Evolutionary conservation across 2,888 invertebrate species (phyloP), one percentile per base, ranked within the genome.

Genomic region (Aricia artaxerxes): DNA sequence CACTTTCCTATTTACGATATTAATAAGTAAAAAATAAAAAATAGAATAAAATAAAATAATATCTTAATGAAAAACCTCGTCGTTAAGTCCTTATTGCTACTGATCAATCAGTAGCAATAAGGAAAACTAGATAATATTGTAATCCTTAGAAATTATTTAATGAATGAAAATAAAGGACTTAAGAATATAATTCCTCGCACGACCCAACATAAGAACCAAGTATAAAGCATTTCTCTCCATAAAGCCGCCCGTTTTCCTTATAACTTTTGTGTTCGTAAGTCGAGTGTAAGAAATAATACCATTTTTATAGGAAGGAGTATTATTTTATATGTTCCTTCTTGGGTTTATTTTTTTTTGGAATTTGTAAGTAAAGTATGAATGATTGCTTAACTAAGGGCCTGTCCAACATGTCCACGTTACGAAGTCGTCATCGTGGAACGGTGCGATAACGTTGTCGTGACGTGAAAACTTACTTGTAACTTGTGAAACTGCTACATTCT

Each of bases 241-340:
- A 76, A 76, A 76, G 35, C 3, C 53, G 53, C 4, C 76, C 76
- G 49, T 76, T 76, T 76, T 57, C 76, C 76, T 76, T 57, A 49
- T 76, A 76, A 76, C 76, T 53, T 76, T 76, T 76, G 76, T 57
- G 35, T 57, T 76, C 76, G 57, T 35, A 76, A 76, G 76, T 76
- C 57, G 57, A 76, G 76, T 57, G 76, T 76, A 76, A 76, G 57
- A 76, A 57, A 76, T 75, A 44, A 75, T 57, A 16, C 35, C 16
- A 75, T 35, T 31, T 49, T 49, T 75, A 53, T 75, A 49, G 11
- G 24, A 49, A 53, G 49, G 24, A 53, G 40, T 49, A 76, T 57
- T 76, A 69, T 69, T 69, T 69, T 69, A 31, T 16, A 24, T 61
- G 61, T 61, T 24, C 6, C 24, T 61, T 61, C 9, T 11, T 61